These are phyloP conservation scores for Hypothenemus hampei DNA, from an alignment of 1,140 invertebrate genomes.

Conservation along the genomic window DNA sequence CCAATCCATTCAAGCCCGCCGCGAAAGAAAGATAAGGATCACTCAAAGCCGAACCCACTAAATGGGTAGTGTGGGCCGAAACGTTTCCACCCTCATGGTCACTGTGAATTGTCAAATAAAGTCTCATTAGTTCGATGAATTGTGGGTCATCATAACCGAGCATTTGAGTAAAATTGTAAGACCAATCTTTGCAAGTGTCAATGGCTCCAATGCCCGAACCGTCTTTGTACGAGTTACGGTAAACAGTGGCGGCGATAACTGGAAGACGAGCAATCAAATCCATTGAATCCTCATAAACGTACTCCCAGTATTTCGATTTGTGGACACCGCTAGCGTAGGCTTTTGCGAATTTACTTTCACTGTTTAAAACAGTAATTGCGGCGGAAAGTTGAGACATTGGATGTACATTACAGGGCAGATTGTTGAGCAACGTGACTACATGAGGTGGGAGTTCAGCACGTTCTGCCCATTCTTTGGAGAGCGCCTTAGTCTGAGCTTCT, in stretches of 20 bases:
- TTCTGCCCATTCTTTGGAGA: constrained; percentile 82
- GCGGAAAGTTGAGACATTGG: constrained; percentile 87
- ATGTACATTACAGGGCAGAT: constrained; percentile 75
- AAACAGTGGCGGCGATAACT: constrained; percentile 85
- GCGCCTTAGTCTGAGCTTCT: constrained; percentile 64
- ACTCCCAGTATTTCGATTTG: constrained; percentile 83
- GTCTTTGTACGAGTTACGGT: constrained; percentile 71
- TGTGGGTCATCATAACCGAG: constrained; percentile 72
- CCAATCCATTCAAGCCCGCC: constrained; percentile 81
- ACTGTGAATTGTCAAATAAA: constrained; percentile 89
- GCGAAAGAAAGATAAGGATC: constrained; percentile 84
- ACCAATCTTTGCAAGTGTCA: constrained; percentile 80
- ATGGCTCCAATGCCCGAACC: constrained; percentile 73
- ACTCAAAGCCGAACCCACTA: constrained; percentile 84
- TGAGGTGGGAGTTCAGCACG: constrained; percentile 78
- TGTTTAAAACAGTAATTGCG: constrained; percentile 78
- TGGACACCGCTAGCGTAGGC: constrained; percentile 76
- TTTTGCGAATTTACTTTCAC: constrained; percentile 81
- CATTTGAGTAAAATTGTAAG: constrained; percentile 79
- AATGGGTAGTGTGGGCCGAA: constrained; percentile 78
- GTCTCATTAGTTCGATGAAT: constrained; percentile 80
- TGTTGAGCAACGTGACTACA: constrained; percentile 85
- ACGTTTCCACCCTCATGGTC: constrained; percentile 90
- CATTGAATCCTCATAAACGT: constrained; percentile 81
- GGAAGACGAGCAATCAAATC: constrained; percentile 85